Conservation (phyloP, 2,888 invertebrate species). For the Drosophila demipolita region DNA sequence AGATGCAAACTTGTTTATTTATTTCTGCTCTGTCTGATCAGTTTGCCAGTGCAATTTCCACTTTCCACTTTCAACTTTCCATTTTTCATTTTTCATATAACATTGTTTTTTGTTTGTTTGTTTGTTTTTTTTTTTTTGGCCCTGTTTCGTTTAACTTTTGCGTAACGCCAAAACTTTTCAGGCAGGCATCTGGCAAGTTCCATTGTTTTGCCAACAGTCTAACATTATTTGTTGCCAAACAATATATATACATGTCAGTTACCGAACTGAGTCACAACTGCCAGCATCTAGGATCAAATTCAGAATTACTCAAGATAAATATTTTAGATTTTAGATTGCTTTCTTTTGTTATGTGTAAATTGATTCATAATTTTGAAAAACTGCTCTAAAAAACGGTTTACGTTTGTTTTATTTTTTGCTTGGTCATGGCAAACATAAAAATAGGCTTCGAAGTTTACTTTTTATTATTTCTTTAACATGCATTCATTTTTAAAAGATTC, state of each 20-base stretch:
- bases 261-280: constrained; percentile 1
- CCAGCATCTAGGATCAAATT: constrained; percentile 4
- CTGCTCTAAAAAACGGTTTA: too few relatives aligned
- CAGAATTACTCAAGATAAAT: neutral
- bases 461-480: neutral
- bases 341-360: neutral
- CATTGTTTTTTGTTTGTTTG: constrained; percentile 24
- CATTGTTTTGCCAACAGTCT: constrained; percentile 35
- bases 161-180: constrained; percentile 40
- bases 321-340: neutral
- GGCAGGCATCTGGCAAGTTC: constrained; percentile 23
- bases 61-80: constrained; percentile 23
- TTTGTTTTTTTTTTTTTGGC: constrained; percentile 12
- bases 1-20: constrained; percentile 63
- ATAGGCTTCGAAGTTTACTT: neutral
- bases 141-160: constrained; percentile 32
- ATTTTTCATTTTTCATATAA: constrained; percentile 14
- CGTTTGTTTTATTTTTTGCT: too few relatives aligned
- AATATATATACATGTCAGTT: constrained; percentile 11
- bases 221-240: constrained; percentile 23
- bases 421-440: neutral
- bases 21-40: constrained; percentile 41
- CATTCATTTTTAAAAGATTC: neutral
- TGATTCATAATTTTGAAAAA: neutral
- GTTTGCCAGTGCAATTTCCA: constrained; percentile 35